Conservation (phyloP, 2,888 invertebrate genomes). For the Nasonia oneida region DNA sequence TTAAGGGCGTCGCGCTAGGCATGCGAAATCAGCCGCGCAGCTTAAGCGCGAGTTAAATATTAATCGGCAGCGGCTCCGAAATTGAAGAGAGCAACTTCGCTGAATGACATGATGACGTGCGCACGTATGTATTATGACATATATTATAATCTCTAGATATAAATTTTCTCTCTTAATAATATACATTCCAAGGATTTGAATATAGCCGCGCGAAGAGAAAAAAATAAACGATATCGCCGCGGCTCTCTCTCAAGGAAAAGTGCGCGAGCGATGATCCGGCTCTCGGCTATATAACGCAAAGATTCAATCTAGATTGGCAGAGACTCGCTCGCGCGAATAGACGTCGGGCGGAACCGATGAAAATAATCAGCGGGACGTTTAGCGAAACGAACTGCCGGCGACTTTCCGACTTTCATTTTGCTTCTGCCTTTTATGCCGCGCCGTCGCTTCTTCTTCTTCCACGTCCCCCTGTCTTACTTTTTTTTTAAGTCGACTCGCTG, state of each 20-base stretch:
- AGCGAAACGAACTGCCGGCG: constrained; percentile 44
- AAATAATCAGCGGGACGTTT: constrained; percentile 58
- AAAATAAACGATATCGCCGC: not conserved
- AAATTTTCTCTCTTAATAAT: not conserved
- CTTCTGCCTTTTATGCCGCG: not conserved
- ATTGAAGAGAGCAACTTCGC: constrained; percentile 20
- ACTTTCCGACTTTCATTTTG: constrained; percentile 31
- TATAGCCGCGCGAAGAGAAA: not conserved
- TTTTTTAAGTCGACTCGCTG: constrained; percentile 14
- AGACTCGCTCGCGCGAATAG: not conserved
- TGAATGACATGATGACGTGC: not conserved
- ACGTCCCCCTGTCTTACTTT: not conserved
- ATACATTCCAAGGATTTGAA: not conserved
- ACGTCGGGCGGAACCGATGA: constrained; percentile 36
- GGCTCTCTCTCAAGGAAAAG: not conserved
- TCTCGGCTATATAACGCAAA: constrained; percentile 19
- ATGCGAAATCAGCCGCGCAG: constrained; percentile 38
- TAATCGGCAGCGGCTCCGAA: constrained; percentile 45
- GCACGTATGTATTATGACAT: not conserved
- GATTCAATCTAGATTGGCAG: constrained; percentile 64
- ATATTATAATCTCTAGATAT: not conserved
- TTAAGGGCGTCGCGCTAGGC: constrained; percentile 4
- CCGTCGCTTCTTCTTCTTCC: not conserved
- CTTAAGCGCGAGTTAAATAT: constrained; percentile 58
- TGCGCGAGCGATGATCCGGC: constrained; percentile 24